phyloP scores from a whole-genome alignment of 2,113 vertebrate genomes.

The Chaetodon trifascialis region DNA sequence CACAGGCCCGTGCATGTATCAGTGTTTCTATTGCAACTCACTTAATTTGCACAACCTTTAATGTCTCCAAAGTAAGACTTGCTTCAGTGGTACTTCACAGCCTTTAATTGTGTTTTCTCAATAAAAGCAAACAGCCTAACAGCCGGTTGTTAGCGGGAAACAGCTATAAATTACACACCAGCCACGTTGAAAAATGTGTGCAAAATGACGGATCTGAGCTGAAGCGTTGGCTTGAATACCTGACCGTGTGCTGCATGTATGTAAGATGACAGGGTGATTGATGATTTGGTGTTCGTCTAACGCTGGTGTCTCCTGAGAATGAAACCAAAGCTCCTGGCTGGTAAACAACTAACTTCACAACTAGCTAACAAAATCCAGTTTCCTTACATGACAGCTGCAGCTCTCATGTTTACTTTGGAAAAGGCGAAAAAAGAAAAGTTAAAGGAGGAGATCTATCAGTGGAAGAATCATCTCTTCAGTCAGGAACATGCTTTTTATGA shows the following conservation, averaged over 20 bases:
- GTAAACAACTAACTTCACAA: conserved; percentile 64
- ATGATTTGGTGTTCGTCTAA: conserved; percentile 22
- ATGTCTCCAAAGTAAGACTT: conserved; percentile 31
- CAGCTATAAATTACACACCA: conserved; percentile 51
- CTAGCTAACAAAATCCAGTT: conserved; percentile 47
- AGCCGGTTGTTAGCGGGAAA: conserved; percentile 4
- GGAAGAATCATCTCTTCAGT: conserved; percentile 1
- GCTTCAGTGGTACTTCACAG: conserved; percentile 46
- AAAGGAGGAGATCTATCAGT: conserved; percentile 9
- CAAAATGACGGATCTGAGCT: conserved; percentile 15
- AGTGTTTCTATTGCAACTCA: conserved; percentile 39
- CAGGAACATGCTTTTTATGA: not conserved
- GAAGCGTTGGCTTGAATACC: conserved; percentile 15
- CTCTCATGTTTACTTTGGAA: conserved; percentile 28
- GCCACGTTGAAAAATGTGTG: conserved; percentile 8
- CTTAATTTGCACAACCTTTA: conserved; percentile 32
- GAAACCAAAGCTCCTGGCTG: conserved; percentile 31
- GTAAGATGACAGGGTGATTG: conserved; percentile 46
- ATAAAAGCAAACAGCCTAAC: conserved; percentile 46
- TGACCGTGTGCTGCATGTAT: conserved; percentile 11
- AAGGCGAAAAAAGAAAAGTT: not conserved
- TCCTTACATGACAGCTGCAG: conserved; percentile 20
- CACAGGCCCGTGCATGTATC: conserved; percentile 56
- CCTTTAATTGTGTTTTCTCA: conserved; percentile 55
- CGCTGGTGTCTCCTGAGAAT: conserved; percentile 17